Evolutionary conservation across 2,888 invertebrate genomes (phyloP).

Genomic region (Alentia gelatinosa): DNA sequence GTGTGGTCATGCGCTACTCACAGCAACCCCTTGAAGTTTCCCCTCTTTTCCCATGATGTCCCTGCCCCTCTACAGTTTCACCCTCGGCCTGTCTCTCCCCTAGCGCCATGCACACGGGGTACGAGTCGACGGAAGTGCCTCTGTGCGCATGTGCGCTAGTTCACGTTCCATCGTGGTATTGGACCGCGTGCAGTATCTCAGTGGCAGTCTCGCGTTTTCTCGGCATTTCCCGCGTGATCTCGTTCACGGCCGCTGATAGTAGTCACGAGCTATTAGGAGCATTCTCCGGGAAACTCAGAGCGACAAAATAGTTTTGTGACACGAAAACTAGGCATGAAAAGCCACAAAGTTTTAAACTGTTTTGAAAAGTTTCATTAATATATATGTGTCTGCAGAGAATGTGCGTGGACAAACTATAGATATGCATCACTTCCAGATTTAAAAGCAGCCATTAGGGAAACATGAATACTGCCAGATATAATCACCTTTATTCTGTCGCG

Average conservation of each 20-base stretch:
- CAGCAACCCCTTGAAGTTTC: neutral
- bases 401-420: too few species aligned
- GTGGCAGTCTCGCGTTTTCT: neutral
- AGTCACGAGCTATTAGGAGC: neutral
- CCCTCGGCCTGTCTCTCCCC: neutral
- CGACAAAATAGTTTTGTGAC: neutral
- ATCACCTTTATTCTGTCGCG: too few species aligned
- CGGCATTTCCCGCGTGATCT: neutral
- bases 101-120: neutral
- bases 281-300: neutral
- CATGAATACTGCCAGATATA: too few species aligned
- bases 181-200: too few species aligned
- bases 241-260: too few species aligned
- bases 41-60: neutral
- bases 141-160: slow-evolving; percentile 1
- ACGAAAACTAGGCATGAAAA: too few species aligned
- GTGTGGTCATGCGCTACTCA: neutral
- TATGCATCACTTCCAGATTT: too few species aligned
- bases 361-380: too few species aligned
- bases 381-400: too few species aligned
- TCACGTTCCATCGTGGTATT: neutral
- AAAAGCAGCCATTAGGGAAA: too few species aligned
- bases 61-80: neutral
- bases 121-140: neutral
- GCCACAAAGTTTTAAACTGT: too few species aligned